Base-by-base conservation (phyloP, 2,888 invertebrate genomes). In the Brenthis daphne region DNA sequence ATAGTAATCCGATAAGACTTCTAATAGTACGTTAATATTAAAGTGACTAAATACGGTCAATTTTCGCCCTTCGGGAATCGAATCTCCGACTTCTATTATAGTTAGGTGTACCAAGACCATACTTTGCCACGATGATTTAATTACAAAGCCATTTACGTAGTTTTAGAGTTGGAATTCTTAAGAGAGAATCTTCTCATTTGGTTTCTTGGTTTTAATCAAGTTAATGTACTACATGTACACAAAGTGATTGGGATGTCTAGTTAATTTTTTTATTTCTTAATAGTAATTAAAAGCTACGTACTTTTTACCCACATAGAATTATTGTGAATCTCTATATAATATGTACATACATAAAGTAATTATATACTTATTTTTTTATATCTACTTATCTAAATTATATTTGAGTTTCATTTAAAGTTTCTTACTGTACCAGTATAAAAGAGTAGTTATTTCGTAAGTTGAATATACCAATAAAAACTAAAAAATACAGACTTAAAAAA, bases 191-290 rank as follows among this genome's bases (percentile, higher is more conserved):
- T 56, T 43, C 16, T 57, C 43, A 11, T 24, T 43, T 20, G 20
- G 12, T 43, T 57, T 57, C 6, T 57, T 47, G 43, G 43, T 57
- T 47, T 43, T 57, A 47, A 57, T 43, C 43, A 43, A 8, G 43
- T 57, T 43, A 57, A 57, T 43, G 43, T 47, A 43, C 13, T 57
- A 57, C 16, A 43, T 13, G 43, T 43, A 43, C 20, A 43, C 20
- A 37, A 6, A 47, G 43, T 57, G 13, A 57, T 13, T 6, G 6
- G 43, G 20, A 37, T 55, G 55, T 55, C 20, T 8, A 11, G 11
- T 43, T 37, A 37, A 37, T 1, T 37, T 37, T 43, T 0, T 43
- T 43, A 43, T 0, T 57, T 20, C 16, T 57, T 47, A 20, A 43
- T 47, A 43, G 43, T 20, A 6, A 13, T 6, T 57, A 47, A 20